Evolutionary conservation across 2,888 invertebrate genomes (phyloP).

Genomic region (Diploptera punctata): DNA sequence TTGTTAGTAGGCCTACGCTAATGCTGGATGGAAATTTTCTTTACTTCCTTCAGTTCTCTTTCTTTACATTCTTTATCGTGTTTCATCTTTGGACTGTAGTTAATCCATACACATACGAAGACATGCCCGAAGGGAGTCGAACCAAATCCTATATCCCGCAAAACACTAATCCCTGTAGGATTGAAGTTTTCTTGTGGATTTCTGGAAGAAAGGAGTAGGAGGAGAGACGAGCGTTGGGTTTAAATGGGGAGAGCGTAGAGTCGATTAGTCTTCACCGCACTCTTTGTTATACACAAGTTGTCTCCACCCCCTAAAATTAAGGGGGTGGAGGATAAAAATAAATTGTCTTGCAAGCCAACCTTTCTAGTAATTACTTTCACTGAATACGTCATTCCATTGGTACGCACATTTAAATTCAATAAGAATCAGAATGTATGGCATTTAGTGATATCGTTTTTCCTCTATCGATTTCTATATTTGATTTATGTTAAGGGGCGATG

Average conservation of each 20-base stretch:
- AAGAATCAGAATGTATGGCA: too few species aligned
- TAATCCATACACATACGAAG: background rate
- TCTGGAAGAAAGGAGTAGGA: background rate
- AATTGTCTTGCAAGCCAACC: background rate
- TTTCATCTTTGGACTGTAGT: slow-evolving; percentile 1
- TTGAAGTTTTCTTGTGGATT: slow-evolving; percentile 13
- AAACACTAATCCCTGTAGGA: slow-evolving; percentile 24
- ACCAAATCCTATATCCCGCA: slow-evolving; percentile 25
- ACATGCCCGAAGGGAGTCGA: slow-evolving; percentile 22
- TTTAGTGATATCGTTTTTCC: too few species aligned
- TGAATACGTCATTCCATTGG: slow-evolving; percentile 12
- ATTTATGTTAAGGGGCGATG: too few species aligned
- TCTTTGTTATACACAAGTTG: background rate
- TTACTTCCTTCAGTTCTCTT: background rate
- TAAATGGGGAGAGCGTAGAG: background rate
- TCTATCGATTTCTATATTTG: too few species aligned
- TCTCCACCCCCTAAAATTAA: background rate
- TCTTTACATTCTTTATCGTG: slow-evolving; percentile 11
- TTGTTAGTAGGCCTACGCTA: too few species aligned
- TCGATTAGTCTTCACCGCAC: background rate
- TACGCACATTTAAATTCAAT: background rate
- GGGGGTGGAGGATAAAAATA: background rate
- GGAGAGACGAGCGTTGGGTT: too few species aligned
- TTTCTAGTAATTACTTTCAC: slow-evolving; percentile 18
- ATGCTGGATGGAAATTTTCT: background rate